Evolutionary conservation across 2,113 vertebrate species (phyloP), one percentile per base, ranked within the genome.

Genomic region (Embiotoca jacksoni): DNA sequence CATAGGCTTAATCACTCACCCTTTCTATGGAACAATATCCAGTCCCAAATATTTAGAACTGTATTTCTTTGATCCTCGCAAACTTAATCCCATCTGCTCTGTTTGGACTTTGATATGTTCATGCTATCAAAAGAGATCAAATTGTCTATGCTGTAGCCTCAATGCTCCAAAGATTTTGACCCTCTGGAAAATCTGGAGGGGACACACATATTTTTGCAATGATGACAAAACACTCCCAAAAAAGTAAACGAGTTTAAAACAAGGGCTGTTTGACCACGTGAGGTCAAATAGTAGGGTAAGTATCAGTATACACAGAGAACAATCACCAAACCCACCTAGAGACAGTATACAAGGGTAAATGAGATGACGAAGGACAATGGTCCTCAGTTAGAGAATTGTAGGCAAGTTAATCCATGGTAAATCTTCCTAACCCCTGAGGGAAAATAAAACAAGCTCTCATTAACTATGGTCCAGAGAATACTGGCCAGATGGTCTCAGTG

Each of bases 401-500:
- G 81, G 76, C 53, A 89, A 92, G 81, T 92, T 94, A 95, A 94
- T 95, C 93, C 88, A 81, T 72, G 62, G 58, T 84, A 93, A 95
- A 94, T 94, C 92, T 92, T 91, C 90, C 92, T 93, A 92, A 91
- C 90, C 93, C 84, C 83, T 64, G 82, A 84, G 86, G 86, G 86
- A 87, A 86, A 93, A 94, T 90, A 91, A 92, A 93, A 94, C 90
- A 93, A 89, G 90, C 87, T 89, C 73, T 94, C 83, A 94, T 94
- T 94, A 93, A 91, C 83, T 77, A 57, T 71, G 60, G 85, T 79
- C 88, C 75, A 80, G 72, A 78, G 87, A 82, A 91, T 86, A 88
- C 67, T 64, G 72, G 83, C 91, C 94, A 94, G 93, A 94, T 95
- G 93, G 92, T 89, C 80, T 82, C 59, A 54, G 57, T 33, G 7